These are phyloP conservation scores for Potorous gilbertii DNA, from an alignment of 2,797 vertebrate genomes.

Conservation along the genomic window DNA sequence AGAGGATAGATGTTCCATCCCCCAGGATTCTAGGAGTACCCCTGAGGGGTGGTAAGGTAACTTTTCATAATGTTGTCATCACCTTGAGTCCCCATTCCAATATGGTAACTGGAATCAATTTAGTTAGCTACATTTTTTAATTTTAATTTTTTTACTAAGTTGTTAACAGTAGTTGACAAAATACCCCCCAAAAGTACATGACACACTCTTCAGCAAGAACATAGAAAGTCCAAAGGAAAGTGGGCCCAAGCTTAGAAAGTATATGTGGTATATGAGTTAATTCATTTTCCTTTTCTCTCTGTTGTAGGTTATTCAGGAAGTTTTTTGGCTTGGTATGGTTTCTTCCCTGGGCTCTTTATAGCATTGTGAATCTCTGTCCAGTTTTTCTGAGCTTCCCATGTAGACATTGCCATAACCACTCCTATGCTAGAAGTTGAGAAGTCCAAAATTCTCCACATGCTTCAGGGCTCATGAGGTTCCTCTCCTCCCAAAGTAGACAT, in stretches of 20 bases:
- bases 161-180: background rate
- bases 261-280: background rate
- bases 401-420: background rate
- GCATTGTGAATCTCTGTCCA: background rate
- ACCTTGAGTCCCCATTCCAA: background rate
- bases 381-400: background rate
- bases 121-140: background rate
- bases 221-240: background rate
- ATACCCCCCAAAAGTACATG: background rate
- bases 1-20: background rate
- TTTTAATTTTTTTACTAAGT: background rate
- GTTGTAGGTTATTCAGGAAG: background rate
- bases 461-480: background rate
- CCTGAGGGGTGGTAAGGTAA: background rate
- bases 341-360: background rate
- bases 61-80: background rate
- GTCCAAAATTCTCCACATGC: background rate
- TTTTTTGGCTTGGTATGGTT: background rate
- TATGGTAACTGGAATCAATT: background rate
- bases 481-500: background rate
- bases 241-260: background rate
- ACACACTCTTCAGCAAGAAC: background rate
- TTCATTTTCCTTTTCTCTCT: background rate
- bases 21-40: background rate
- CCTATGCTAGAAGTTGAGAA: background rate